Evolutionary conservation across 1,140 invertebrate species (phyloP).

Genomic region (Hypsibius dujardini): DNA sequence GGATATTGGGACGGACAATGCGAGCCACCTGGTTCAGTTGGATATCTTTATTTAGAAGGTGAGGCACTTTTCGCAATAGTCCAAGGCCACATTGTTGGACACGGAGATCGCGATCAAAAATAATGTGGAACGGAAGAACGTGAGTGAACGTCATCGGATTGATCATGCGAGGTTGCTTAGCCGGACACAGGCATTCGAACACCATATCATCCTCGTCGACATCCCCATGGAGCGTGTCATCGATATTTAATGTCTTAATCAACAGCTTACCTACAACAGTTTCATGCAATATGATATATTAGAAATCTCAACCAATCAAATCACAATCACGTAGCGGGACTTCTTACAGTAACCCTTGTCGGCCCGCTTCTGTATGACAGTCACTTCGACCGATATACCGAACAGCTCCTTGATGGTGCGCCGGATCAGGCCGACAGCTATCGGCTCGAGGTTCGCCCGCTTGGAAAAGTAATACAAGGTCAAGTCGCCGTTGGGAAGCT

Average conservation of each 20-base stretch:
- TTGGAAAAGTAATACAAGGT: not conserved
- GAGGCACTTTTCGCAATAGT: not conserved
- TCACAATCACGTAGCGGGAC: too few relatives aligned
- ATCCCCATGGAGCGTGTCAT: too few relatives aligned
- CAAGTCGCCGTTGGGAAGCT: not conserved
- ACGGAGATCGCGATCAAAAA: not conserved
- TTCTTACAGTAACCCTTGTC: not conserved
- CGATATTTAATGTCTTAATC: too few relatives aligned
- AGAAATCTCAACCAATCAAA: too few relatives aligned
- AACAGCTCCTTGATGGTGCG: not conserved
- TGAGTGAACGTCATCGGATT: not conserved
- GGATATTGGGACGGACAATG: not conserved
- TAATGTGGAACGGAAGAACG: not conserved
- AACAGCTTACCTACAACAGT: too few relatives aligned
- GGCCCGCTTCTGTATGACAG: not conserved
- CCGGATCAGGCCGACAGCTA: not conserved
- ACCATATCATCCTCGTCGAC: too few relatives aligned
- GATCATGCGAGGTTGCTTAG: not conserved
- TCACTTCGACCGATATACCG: conserved; percentile 10
- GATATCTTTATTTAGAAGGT: not conserved
- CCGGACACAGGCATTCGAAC: not conserved
- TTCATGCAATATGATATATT: too few relatives aligned
- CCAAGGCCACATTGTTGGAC: not conserved
- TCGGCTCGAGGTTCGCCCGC: not conserved
- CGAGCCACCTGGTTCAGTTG: not conserved